A percentile compares a stretch with the other conserved stretches of the same genome.
phyloP scores from a whole-genome alignment of 2,888 invertebrate species.

The Drosophila greeni region DNA sequence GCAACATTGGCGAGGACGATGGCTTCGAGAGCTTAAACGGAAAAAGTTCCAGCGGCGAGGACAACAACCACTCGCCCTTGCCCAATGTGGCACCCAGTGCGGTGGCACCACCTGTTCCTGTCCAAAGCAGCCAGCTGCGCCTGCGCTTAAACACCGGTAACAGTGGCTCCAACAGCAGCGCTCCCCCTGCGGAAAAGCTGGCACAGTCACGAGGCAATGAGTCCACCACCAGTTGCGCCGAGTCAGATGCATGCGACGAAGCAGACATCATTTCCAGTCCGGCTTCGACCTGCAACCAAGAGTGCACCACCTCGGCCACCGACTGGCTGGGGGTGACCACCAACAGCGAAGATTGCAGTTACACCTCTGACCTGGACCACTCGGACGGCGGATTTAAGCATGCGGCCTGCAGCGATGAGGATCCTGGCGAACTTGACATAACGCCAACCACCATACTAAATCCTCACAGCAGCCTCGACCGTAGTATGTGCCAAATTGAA shows the following conservation, averaged over 20 bases:
- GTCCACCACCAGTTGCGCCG: slow-evolving; percentile 73
- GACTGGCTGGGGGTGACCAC: slow-evolving; percentile 94
- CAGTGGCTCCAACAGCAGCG: slow-evolving; percentile 10
- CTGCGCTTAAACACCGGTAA: slow-evolving; percentile 62
- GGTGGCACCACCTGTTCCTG: slow-evolving; percentile 31
- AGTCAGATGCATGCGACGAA: slow-evolving; percentile 80
- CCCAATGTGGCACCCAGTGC: slow-evolving; percentile 10
- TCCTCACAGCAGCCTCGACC: slow-evolving; percentile 86
- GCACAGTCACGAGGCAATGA: slow-evolving; percentile 44
- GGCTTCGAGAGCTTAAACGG: slow-evolving; percentile 92
- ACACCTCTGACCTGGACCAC: slow-evolving; percentile 87
- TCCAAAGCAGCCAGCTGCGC: slow-evolving; percentile 63
- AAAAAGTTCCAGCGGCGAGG: slow-evolving; percentile 85
- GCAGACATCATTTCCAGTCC: slow-evolving; percentile 83
- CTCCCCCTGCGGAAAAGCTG: slow-evolving; percentile 26
- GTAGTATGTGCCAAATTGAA: slow-evolving; percentile 81
- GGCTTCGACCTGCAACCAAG: slow-evolving; percentile 79
- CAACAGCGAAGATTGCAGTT: slow-evolving; percentile 87
- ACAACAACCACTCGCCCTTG: slow-evolving; percentile 70
- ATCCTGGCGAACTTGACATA: slow-evolving; percentile 82
- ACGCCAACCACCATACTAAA: slow-evolving; percentile 87
- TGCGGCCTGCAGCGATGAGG: slow-evolving; percentile 79
- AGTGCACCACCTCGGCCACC: slow-evolving; percentile 83
- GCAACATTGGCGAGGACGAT: slow-evolving; percentile 83
- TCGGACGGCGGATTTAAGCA: slow-evolving; percentile 82